Base-by-base conservation (phyloP, 2,888 invertebrate genomes). In the Apotomis betuletana region DNA sequence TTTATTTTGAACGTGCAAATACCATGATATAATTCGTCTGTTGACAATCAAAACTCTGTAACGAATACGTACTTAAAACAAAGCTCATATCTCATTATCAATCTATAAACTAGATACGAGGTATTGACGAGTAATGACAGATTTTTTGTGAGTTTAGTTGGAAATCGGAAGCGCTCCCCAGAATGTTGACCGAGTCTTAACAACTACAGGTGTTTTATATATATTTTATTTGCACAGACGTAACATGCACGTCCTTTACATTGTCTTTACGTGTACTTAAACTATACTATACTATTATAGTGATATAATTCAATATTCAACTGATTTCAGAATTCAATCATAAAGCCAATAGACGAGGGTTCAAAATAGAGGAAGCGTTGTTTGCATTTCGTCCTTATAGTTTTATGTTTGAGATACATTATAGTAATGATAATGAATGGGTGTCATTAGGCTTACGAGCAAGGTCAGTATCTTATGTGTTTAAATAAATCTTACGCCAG, bases 171-270 rank as follows among this genome's bases (percentile, higher is more conserved):
- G 12, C 10, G 27, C 6, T 12, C n/a, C 6, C 12, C 5, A 38
- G 15, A 12, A 6, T 64, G 38, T 55, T 55, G 55, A 64, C 44
- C 10, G 44, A n/a, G 10, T 6, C 55, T 44, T 5, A 64, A 44
- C 36, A 58, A 49, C n/a, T 8, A 58, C 58, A 67, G 46, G 58
- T 67, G 41, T 41, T 41, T 41, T 41, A 46, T 46, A 27, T 3
- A 4, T 46, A 51, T 67, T 67, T 67, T 57, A 49, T 38, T 55
- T 44, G 54, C 6, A 12, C 10, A 55, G 27, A 38, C 12, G 58
- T 38, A 36, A 58, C 9, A 46, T 60, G 15, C 60, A 46, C n/a
- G 58, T 38, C 12, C n/a, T n/a, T 58, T 58, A n/a, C 6, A 58
- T n/a, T 58, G 38, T 58, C 12, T 38, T 36, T 1, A 3, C 38